Evolutionary conservation across 1,140 invertebrate species (phyloP).

Genomic region (Thaumetopoea pityocampa): DNA sequence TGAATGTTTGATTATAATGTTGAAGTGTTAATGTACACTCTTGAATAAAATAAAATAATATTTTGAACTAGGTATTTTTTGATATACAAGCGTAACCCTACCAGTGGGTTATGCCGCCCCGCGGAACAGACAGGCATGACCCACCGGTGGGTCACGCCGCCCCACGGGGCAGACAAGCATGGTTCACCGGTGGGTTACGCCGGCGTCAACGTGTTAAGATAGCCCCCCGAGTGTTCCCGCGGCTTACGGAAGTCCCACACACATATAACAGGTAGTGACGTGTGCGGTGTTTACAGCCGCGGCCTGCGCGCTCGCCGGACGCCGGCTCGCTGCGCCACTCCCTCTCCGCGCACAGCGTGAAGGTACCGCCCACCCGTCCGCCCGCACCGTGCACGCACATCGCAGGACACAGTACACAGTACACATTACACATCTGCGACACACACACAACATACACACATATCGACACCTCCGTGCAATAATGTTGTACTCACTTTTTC

Average conservation of each 20-base stretch:
- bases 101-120: no score
- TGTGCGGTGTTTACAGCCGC: slow-evolving; percentile 29
- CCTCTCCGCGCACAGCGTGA: slow-evolving; percentile 65
- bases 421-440: background rate
- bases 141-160: no score
- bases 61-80: background rate
- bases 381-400: slow-evolving; percentile 3
- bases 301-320: slow-evolving; percentile 44
- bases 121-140: no score
- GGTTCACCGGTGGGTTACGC: no score
- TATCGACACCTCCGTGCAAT: background rate
- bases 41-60: background rate
- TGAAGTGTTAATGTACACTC: background rate
- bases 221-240: no score
- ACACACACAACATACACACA: slow-evolving; percentile 5
- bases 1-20: background rate
- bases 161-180: no score
- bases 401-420: background rate
- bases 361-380: slow-evolving; percentile 34
- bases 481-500: background rate
- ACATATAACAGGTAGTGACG: background rate
- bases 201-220: no score
- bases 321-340: slow-evolving; percentile 56
- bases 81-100: no score
- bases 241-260: no score